Evolutionary conservation across 2,113 vertebrate genomes (phyloP).

Genomic region (Cottus gobio): DNA sequence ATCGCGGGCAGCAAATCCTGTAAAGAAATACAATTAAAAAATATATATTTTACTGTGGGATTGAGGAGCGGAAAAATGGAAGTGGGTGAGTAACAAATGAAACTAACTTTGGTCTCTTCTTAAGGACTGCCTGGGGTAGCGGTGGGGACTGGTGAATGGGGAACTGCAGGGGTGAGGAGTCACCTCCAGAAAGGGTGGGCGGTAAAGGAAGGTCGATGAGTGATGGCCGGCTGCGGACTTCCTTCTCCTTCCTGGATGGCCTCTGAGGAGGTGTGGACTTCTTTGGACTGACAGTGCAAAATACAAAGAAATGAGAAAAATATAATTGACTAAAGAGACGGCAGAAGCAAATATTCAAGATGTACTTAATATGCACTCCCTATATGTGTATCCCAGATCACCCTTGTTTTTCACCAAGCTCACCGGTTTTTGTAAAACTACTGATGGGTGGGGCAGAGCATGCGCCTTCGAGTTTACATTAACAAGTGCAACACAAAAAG

Average conservation of each 20-base stretch:
- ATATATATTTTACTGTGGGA: neutral
- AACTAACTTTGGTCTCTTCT: conserved; percentile 99
- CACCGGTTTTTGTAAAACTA: neutral
- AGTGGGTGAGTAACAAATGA: neutral
- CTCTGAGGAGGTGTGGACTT: conserved; percentile 89
- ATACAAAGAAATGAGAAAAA: neutral
- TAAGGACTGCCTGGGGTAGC: conserved; percentile 88
- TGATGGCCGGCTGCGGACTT: conserved; percentile 90
- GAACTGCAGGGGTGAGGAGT: conserved; percentile 93
- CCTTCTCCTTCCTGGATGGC: conserved; percentile 90
- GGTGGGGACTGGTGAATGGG: conserved; percentile 88
- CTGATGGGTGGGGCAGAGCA: neutral
- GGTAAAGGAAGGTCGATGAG: conserved; percentile 96
- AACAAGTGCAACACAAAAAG: neutral
- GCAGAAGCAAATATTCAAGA: neutral
- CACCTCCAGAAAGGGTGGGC: conserved; percentile 90
- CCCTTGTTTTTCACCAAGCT: neutral
- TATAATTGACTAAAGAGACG: neutral
- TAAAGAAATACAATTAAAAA: neutral
- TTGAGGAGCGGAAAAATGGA: neutral
- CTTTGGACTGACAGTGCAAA: conserved; percentile 87
- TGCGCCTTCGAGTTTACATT: neutral
- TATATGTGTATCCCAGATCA: neutral
- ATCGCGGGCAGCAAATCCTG: conserved; percentile 99
- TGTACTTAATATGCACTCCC: neutral